Percentiles rank a stretch among this genome's conserved stretches.
Evolutionary conservation across 2,797 vertebrate genomes (phyloP).

Genomic region (Acanthis flammea): DNA sequence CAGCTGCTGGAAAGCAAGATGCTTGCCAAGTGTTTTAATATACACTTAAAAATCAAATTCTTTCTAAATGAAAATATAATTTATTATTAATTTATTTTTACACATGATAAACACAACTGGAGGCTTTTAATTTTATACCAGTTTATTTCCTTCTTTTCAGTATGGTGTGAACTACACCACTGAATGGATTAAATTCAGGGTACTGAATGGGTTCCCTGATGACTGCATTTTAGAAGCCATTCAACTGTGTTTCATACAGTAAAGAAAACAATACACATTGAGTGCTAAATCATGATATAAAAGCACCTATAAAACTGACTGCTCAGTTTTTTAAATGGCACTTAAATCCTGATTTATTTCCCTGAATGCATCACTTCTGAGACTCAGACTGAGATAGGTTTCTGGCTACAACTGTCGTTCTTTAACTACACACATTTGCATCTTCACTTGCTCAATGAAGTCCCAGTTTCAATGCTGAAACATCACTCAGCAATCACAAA

Average conservation of each 20-base stretch:
- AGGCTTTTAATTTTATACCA: background rate
- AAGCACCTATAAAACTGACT: constrained; percentile 42
- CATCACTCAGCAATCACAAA: background rate
- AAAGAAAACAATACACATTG: constrained; percentile 29
- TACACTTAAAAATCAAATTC: background rate
- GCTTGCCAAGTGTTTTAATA: background rate
- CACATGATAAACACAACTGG: background rate
- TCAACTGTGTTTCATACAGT: background rate
- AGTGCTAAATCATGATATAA: constrained; percentile 35
- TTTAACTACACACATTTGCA: background rate
- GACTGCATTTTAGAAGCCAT: background rate
- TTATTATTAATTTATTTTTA: background rate
- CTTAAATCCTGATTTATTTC: constrained; percentile 29
- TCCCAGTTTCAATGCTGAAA: background rate
- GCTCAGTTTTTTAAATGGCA: background rate
- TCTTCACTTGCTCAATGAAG: background rate
- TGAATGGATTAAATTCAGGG: background rate
- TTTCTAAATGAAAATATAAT: background rate
- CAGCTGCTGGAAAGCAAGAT: background rate
- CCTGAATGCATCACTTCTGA: background rate
- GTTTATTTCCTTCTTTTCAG: background rate
- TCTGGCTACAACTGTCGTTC: background rate
- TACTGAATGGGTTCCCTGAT: background rate
- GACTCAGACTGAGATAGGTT: background rate
- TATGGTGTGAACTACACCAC: background rate